Base-by-base conservation (phyloP, 2,113 vertebrate species). In the Salvelinus fontinalis region DNA sequence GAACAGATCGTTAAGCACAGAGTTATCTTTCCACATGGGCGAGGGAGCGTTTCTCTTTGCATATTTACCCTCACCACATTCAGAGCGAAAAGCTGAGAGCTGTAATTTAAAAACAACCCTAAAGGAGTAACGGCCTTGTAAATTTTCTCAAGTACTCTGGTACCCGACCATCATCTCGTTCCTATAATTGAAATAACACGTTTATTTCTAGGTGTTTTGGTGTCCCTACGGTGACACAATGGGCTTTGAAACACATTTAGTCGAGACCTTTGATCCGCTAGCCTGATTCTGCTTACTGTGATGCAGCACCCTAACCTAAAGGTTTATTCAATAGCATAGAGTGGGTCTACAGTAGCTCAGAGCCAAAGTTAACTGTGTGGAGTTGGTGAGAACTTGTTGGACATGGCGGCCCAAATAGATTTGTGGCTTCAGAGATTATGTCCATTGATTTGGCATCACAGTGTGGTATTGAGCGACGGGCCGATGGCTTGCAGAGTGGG, bases 391-490 rank as follows among this genome's bases (percentile, higher is more conserved):
- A 54, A 2, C 18, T 62, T 62, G 34, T 31, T 27, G 11, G 31
- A 12, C 4, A 14, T 20, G 2, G 11, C 51, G 48, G 73, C 81
- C 18, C 6, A 9, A 73, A 82, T 83, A 65, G 79, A 89, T 89
- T 67, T 7, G 20, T 59, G 73, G 77, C 84, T 85, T 84, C 68
- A 59, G 57, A 87, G 87, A 90, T 84, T 79, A 89, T 86, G 85
- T 89, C 81, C 79, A 89, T 89, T 74, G 90, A 92, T 90, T 59
- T 81, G 71, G 76, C 71, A 3, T 75, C 59, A 18, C 13, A 3
- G 5, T 26, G 57, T 70, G 49, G n/a, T 70, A 59, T 79, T 75
- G 67, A 71, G 54, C 22, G 20, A 29, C 14, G 39, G 67, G 34
- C 22, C 16, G 4, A 34, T 26, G 7, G 29, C 13, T 18, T 29